phyloP scores from a whole-genome alignment of 2,888 invertebrate genomes.

The Xestia sexstrigata region DNA sequence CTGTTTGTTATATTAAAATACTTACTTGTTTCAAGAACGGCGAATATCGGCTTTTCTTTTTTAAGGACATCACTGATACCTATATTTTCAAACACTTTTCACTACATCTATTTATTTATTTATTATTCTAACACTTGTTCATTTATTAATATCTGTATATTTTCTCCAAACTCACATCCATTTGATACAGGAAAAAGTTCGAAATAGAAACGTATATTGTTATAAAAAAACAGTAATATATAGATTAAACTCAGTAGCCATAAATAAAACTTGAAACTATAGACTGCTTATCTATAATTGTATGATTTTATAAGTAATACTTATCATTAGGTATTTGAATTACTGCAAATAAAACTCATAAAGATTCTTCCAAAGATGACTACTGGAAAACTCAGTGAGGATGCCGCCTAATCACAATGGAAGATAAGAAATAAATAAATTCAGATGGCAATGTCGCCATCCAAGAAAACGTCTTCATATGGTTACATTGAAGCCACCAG shows the following conservation, averaged over 20 bases:
- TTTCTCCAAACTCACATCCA: constrained; percentile 8
- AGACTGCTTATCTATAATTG: constrained; percentile 19
- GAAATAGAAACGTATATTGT: constrained; percentile 6
- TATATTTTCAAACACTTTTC: not conserved
- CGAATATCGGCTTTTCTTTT: constrained; percentile 52
- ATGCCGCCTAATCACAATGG: not conserved
- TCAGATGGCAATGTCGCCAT: not conserved
- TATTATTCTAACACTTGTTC: not conserved
- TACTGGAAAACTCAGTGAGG: not conserved
- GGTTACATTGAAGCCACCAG: not conserved
- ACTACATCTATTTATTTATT: constrained; percentile 19
- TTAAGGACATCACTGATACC: constrained; percentile 39
- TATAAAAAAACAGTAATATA: constrained; percentile 16
- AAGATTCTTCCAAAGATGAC: not conserved
- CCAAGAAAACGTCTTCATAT: not conserved
- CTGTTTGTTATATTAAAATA: constrained; percentile 10
- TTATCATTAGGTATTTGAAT: constrained; percentile 6
- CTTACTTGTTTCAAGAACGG: constrained; percentile 66
- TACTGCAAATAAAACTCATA: not conserved
- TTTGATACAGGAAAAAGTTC: not conserved
- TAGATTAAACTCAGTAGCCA: not conserved
- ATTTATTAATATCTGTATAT: not conserved
- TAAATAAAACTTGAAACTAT: constrained; percentile 19
- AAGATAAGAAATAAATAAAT: not conserved
- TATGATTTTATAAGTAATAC: constrained; percentile 1